Evolutionary conservation across 2,113 vertebrate genomes (phyloP), one percentile per base, ranked within the genome.

Genomic region (Turnix velox): DNA sequence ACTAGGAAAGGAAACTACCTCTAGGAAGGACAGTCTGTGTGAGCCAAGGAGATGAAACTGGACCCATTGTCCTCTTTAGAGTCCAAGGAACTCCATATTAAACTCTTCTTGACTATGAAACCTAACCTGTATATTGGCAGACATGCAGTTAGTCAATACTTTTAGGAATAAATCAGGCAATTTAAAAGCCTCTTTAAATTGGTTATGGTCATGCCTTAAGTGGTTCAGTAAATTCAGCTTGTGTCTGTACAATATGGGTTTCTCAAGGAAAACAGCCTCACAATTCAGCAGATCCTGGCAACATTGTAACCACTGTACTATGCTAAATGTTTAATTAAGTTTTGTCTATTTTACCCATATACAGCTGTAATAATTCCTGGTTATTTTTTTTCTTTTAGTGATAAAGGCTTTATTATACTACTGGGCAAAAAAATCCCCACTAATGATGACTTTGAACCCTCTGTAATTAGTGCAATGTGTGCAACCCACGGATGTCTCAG

Each of bases 251-350:
- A n/a, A 54, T 72, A 69, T 33, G 22, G 20, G 33, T 75, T 96
- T 96, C 78, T 94, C 59, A 88, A 87, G 49, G 62, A 49, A 85
- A 88, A 94, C 35, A 80, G 75, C 31, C 59, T 81, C 73, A 66
- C 39, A 73, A 33, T 61, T 52, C 45, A 84, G 67, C 79, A 57
- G 58, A 71, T 37, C 46, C 67, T 40, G 73, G 57, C 17, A 88
- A 92, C 79, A 55, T 30, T 76, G 52, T 87, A 84, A 91, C 87
- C 33, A 15, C 42, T 61, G n/a, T 84, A 43, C 40, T 37, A 13
- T 84, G 39, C 10, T 80, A 79, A 94, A 79, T 92, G 55, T 94
- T 88, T 90, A 87, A 94, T 91, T 88, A 79, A 80, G 55, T 37
- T 62, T 96, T 88, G 72, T 87, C 58, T n/a, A 59, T 96, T 92